These are phyloP conservation scores for Noctua janthe DNA, from an alignment of 2,888 invertebrate species.

Conservation along the genomic window DNA sequence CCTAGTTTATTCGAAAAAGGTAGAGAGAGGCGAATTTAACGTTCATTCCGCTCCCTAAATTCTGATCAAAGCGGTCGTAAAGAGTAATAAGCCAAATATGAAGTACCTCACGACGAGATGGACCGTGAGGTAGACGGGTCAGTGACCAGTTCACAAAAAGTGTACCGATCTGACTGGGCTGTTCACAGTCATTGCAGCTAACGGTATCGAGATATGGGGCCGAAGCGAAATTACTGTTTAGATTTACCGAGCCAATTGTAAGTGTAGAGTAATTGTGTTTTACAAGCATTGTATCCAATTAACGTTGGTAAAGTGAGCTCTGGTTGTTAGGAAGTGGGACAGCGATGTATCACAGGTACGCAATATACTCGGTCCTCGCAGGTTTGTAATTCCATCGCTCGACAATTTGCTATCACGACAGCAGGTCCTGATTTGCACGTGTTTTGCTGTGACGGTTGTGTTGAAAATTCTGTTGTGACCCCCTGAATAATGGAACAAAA, in stretches of 20 bases:
- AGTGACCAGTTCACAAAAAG: slow-evolving; percentile 79
- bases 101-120: slow-evolving; percentile 49
- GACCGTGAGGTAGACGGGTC: slow-evolving; percentile 69
- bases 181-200: slow-evolving; percentile 76
- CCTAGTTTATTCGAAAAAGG: slow-evolving; percentile 23
- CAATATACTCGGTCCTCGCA: slow-evolving; percentile 36
- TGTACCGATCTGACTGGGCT: slow-evolving; percentile 68
- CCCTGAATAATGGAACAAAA: not conserved
- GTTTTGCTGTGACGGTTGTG: slow-evolving; percentile 3
- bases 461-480: slow-evolving; percentile 8
- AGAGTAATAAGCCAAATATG: slow-evolving; percentile 59
- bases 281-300: slow-evolving; percentile 64
- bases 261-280: slow-evolving; percentile 66
- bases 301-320: slow-evolving; percentile 62
- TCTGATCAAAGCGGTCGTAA: slow-evolving; percentile 49
- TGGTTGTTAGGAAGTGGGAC: slow-evolving; percentile 49
- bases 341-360: slow-evolving; percentile 62
- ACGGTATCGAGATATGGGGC: slow-evolving; percentile 75
- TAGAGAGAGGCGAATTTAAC: slow-evolving; percentile 3
- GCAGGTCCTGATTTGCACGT: slow-evolving; percentile 18
- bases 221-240: slow-evolving; percentile 75
- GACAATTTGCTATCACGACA: slow-evolving; percentile 50
- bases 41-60: slow-evolving; percentile 32
- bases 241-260: slow-evolving; percentile 72
- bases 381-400: slow-evolving; percentile 49